Conservation (phyloP, 2,113 vertebrate species). For the Leptobrachium ailaonicum region DNA sequence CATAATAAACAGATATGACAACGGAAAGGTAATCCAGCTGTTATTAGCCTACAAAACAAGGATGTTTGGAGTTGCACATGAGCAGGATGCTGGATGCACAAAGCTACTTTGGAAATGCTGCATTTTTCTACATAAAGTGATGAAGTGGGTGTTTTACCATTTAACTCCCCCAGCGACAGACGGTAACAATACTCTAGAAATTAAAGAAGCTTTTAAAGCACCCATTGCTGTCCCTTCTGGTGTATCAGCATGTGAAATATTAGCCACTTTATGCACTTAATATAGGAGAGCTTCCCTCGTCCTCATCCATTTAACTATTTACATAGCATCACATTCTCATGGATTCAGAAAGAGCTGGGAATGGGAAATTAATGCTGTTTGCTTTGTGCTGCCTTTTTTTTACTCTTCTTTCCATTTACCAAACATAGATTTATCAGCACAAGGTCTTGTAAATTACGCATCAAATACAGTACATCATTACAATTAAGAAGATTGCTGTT, state of each 20-base stretch:
- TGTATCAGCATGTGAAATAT: constrained; percentile 60
- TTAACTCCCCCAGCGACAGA: neutral
- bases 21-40: no score
- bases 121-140: constrained; percentile 33
- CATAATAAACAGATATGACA: no score
- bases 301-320: constrained; percentile 36
- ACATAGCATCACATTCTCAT: neutral
- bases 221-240: constrained; percentile 60
- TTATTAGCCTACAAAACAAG: neutral
- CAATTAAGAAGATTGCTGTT: constrained; percentile 46
- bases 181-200: constrained; percentile 48
- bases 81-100: no score
- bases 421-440: constrained; percentile 38
- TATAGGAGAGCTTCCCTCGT: constrained; percentile 40
- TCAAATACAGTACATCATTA: constrained; percentile 43
- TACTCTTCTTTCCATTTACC: constrained; percentile 27
- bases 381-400: neutral
- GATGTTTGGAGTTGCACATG: neutral
- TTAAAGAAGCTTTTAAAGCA: constrained; percentile 66
- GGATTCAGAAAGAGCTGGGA: neutral
- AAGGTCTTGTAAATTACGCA: constrained; percentile 43
- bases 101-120: neutral
- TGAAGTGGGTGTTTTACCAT: neutral
- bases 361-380: constrained; percentile 19
- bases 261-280: constrained; percentile 60